Evolutionary conservation across 2,888 invertebrate genomes (phyloP), one percentile per base, ranked within the genome.

Genomic region (Lampropteryx suffumata): DNA sequence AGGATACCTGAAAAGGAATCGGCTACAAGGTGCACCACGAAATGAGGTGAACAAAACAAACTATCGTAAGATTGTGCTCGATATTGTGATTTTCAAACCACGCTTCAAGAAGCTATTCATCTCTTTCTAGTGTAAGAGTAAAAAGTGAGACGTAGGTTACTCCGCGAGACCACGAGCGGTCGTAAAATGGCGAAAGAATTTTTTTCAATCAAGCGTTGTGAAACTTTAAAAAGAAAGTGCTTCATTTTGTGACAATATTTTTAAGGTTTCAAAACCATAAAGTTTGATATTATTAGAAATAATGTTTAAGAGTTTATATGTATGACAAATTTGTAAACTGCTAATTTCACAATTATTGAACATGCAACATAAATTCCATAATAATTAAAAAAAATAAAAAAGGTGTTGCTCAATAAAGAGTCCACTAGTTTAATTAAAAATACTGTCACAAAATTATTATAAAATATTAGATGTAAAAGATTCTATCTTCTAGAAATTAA

Each of bases 121-220:
- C 58, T 65, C 70, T 65, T 70, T 70, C 69, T 68, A 64, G 69
- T 72, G 67, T 71, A 54, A 55, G 72, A 73, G 70, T 69, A 68
- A 69, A 55, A 61, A 63, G 62, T 62, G 62, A 59, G 62, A 58
- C 46, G 40, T 59, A 62, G 57, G 61, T 52, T 62, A 64, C 64
- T 59, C 58, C 57, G 70, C 62, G 61, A 61, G 61, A 58, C 71
- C 67, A 61, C 41, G 57, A 63, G 64, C 65, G 69, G 72, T 68
- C 70, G 59, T 65, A 64, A 71, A 76, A 57, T 72, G 77, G 81
- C 81, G 78, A 81, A 82, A 79, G 78, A 80, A 67, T 76, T 80
- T 84, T 64, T 83, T 83, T 85, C 2, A 84, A 48, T 82, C 84
- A 84, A 68, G 87, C 79, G 88, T 88, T 88, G 89, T 88, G 87